Evolutionary conservation across 1,140 invertebrate genomes (phyloP), one percentile per base, ranked within the genome.

Genomic region (Apis dorsata): DNA sequence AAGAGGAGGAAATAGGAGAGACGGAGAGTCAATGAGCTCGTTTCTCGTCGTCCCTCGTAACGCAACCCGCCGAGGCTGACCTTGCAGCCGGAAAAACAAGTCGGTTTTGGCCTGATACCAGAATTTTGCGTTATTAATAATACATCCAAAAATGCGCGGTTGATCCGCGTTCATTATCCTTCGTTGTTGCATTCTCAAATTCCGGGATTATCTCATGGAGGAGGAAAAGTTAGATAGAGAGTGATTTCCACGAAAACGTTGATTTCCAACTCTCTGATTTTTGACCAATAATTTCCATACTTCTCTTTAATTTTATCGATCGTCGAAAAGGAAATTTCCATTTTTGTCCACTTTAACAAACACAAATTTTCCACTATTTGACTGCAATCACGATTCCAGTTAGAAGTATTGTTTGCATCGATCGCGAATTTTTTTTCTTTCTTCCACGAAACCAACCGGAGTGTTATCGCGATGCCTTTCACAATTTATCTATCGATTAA

Each of bases 41-140:
- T 81, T 34, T 74, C 66, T 63, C 78, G 83, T 78, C 72, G 75
- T 17, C 28, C n/a, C 21, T 59, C 17, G 60, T 49, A 78, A 78
- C 55, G 75, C 55, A 65, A 80, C 72, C 17, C 65, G 8, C 28
- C 79, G 59, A 3, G 3, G 34, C 24, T 74, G 85, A 86, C 86
- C 86, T 84, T 86, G 86, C 34, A n/a, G 44, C 28, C 60, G 75
- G 81, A 86, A 86, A 88, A 86, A 88, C 78, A 81, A 77, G 74
- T 34, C 69, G 77, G 13, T 63, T 55, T 87, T 87, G 86, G 81
- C 85, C 78, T 57, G 72, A 15, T 66, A 86, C 86, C 85, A 88
- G 86, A 69, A 69, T 75, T 44, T 77, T 53, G 66, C 76, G 65
- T 79, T 75, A 86, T 86, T 83, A 80, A 79, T 73, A 77, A 65